Percentiles rank a stretch among this genome's conserved stretches.
These are phyloP conservation scores for Rhyacophila evoluta DNA, from an alignment of 2,888 invertebrate species.

Conservation along the genomic window DNA sequence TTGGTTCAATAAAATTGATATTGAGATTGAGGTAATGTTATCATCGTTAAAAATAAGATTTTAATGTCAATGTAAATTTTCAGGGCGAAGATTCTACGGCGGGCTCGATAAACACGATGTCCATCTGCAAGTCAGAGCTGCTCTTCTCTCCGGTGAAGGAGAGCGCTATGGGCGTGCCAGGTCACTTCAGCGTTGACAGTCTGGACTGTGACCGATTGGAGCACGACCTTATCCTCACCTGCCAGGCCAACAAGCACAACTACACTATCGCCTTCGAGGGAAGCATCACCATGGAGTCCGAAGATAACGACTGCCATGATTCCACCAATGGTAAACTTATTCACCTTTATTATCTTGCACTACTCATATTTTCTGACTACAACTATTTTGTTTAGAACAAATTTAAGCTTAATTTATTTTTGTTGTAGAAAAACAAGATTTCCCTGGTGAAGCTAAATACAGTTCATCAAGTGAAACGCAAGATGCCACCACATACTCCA, in stretches of 20 bases:
- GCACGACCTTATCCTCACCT: conserved; percentile 89
- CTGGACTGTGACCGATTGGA: conserved; percentile 87
- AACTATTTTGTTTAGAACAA: too few relatives aligned
- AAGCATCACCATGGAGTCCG: conserved; percentile 85
- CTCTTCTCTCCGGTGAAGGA: conserved; percentile 93
- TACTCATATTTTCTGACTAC: too few relatives aligned
- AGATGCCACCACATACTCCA: conserved; percentile 39
- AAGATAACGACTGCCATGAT: conserved; percentile 78
- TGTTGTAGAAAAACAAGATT: conserved; percentile 60
- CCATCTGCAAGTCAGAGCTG: conserved; percentile 91
- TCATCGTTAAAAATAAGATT: too few relatives aligned
- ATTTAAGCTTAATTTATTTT: too few relatives aligned
- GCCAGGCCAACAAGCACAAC: conserved; percentile 93
- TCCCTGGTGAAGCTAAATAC: conserved; percentile 58
- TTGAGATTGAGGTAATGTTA: too few relatives aligned
- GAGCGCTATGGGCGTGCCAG: conserved; percentile 75
- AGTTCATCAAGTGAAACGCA: conserved; percentile 55
- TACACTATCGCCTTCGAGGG: conserved; percentile 96
- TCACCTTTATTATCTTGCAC: too few relatives aligned
- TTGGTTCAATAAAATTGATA: too few relatives aligned
- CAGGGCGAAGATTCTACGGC: conserved; percentile 81
- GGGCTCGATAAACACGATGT: conserved; percentile 83
- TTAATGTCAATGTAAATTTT: too few relatives aligned
- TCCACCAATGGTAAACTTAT: conserved; percentile 40
- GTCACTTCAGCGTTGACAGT: conserved; percentile 90